These are phyloP conservation scores for Pseudorectes ferrugineus DNA, from an alignment of 2,113 vertebrate genomes.

Conservation along the genomic window DNA sequence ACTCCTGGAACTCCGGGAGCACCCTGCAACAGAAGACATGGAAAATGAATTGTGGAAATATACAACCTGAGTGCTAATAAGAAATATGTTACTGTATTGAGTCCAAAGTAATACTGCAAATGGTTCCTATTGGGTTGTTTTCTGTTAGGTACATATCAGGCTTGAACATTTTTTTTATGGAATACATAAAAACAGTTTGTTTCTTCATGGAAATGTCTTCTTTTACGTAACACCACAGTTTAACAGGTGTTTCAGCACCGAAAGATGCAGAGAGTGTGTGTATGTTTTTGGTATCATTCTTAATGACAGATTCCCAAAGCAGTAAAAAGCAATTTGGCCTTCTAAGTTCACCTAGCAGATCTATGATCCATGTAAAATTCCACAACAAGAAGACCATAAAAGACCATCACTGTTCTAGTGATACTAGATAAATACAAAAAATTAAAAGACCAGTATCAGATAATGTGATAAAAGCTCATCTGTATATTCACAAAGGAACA, in stretches of 20 bases:
- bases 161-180: background rate
- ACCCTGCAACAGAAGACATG: conserved; percentile 75
- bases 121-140: background rate
- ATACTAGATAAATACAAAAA: background rate
- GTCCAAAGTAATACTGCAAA: background rate
- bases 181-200: background rate
- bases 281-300: background rate
- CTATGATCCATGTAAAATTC: background rate
- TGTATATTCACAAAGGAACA: background rate
- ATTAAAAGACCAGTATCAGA: background rate
- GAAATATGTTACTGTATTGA: background rate
- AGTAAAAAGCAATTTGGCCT: background rate
- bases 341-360: background rate
- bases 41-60: background rate
- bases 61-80: background rate
- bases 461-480: background rate
- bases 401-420: background rate
- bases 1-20: conserved; percentile 87
- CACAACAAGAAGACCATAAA: background rate
- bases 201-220: background rate
- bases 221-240: background rate
- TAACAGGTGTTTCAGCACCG: background rate
- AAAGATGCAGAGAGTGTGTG: background rate
- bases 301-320: background rate
- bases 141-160: background rate